phyloP scores from a whole-genome alignment of 1,140 invertebrate genomes.

The Aphis craccivora region DNA sequence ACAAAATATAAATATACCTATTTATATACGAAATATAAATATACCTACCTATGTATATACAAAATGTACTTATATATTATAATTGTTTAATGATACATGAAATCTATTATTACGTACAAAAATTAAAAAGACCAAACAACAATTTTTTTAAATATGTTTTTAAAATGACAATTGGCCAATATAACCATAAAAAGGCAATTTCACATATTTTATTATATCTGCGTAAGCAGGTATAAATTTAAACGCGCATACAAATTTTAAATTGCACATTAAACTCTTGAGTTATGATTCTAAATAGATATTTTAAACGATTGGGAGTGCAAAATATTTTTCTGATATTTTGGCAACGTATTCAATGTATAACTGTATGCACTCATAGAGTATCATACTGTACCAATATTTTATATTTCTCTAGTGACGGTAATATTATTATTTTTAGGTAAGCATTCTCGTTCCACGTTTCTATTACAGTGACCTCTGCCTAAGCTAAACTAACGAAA shows the following conservation, averaged over 20 bases:
- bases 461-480: slow-evolving; percentile 10
- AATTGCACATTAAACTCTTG: background rate
- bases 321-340: background rate
- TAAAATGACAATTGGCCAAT: background rate
- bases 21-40: no score
- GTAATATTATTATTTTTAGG: slow-evolving; percentile 36
- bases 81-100: background rate
- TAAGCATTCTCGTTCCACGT: background rate
- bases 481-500: slow-evolving; percentile 2
- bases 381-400: background rate
- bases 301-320: background rate
- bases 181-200: background rate
- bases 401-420: background rate
- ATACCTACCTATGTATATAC: no score
- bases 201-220: background rate
- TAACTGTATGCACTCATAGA: no score
- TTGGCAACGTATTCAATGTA: background rate
- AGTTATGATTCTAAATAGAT: slow-evolving; percentile 24
- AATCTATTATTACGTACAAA: background rate
- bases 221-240: slow-evolving; percentile 12
- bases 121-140: background rate
- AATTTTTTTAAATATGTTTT: slow-evolving; percentile 11
- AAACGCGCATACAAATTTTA: background rate
- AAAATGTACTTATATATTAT: background rate
- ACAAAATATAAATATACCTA: no score